phyloP scores from a whole-genome alignment of 2,113 vertebrate species.

The Pomatostomus ruficeps region DNA sequence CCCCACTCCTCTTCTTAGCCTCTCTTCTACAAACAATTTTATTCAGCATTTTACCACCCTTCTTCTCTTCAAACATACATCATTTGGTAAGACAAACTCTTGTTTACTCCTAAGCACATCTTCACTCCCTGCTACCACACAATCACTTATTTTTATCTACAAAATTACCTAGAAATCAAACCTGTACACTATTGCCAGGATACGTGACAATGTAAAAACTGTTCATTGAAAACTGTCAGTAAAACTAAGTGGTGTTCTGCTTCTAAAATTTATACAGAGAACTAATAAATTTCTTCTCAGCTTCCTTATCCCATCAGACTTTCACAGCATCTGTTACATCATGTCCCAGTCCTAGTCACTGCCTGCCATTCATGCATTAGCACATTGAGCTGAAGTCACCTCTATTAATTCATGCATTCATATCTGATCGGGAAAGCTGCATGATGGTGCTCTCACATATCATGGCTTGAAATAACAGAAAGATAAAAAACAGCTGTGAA shows the following conservation, averaged over 20 bases:
- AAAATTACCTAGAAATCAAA: conserved; percentile 23
- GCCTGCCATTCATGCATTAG: neutral
- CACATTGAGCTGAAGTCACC: neutral
- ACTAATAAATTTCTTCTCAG: neutral
- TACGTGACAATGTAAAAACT: neutral
- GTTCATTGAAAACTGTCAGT: neutral
- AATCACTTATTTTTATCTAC: neutral
- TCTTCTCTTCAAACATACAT: neutral
- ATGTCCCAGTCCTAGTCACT: neutral
- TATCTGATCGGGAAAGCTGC: neutral
- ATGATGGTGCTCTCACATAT: neutral
- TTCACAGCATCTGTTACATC: neutral
- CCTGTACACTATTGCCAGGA: neutral
- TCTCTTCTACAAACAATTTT: neutral
- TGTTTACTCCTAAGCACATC: neutral
- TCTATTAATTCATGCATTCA: neutral
- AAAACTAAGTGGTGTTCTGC: neutral
- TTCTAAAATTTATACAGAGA: neutral
- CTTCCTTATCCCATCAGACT: neutral
- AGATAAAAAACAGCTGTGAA: neutral
- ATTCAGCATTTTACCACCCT: neutral
- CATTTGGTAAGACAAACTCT: neutral
- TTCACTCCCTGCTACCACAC: neutral
- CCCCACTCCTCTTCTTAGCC: neutral
- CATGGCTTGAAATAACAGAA: neutral